Base-by-base conservation (phyloP, 92 coral and sea anemone genomes). In the Virgularia gustaviana region DNA sequence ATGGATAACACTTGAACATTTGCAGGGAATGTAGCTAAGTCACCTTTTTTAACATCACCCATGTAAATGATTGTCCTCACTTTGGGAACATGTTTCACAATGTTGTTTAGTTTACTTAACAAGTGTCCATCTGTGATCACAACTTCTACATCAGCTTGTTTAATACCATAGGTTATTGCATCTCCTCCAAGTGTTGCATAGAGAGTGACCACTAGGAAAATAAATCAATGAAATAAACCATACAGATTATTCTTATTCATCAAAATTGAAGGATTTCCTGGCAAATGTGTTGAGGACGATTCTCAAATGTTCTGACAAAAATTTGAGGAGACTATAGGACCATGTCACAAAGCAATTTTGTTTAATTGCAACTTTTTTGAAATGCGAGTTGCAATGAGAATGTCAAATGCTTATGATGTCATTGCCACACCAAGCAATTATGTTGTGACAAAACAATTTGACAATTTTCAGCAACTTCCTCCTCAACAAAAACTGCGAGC, bases 131-230 rank as follows among this genome's bases (percentile, higher is more conserved):
- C 98, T 6, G 96, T 83, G 75, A 92, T 80, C 59, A 92, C 86
- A 65, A 89, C 85, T 38, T 83, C 66, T 3, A 90, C 96, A 28
- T 92, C 98, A 62, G 96, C 76, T 68, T 92, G 92, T 60, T 89
- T 86, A 70, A 92, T 89, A 18, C 90, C 98, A 80, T 92, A 87
- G 27, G 70, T 83, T 13, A 92, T 72, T 18, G 96, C 94, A 62
- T 89, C 98, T 23, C 89, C 98, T 10, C 98, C 98, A 35, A 92
- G 87, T 8, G 98, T 92, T 18, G 98, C 87, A 59, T 92, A 92
- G 35, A 92, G 84, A 37, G 98, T 92, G 36, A 85, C 96, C 81
- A 92, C 98, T 92, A 61, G 47, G 36, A 13, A 68, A 65, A 37
- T n/a, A n/a, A n/a, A 42, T 20, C 31, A 15, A 63, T 36, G 20